These are phyloP conservation scores for Natrix natrix DNA, from an alignment of 2,797 vertebrate species.

Conservation along the genomic window DNA sequence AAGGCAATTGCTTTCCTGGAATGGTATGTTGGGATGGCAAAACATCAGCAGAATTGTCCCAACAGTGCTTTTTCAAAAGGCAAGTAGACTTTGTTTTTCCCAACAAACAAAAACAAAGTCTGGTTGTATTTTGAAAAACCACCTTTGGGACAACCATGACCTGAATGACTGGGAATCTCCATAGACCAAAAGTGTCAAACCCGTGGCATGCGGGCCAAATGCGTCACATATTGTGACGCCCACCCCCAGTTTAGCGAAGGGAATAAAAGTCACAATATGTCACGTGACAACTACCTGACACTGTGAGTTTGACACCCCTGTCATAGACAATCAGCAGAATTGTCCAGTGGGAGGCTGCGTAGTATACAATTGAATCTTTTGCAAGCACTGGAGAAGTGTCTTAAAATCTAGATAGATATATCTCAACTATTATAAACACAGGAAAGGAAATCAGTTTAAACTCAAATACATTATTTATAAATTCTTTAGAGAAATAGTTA, in stretches of 20 bases:
- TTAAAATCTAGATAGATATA: not conserved
- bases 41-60: not conserved
- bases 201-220: no score
- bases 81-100: no score
- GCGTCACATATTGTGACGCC: no score
- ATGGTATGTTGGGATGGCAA: not conserved
- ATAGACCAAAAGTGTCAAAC: no score
- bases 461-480: not conserved
- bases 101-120: no score
- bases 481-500: not conserved
- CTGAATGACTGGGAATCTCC: no score
- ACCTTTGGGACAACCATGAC: no score
- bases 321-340: not conserved
- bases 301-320: no score
- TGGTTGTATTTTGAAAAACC: no score
- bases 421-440: not conserved
- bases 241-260: no score
- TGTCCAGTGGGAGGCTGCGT: not conserved
- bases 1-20: not conserved
- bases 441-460: not conserved
- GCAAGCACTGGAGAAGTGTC: not conserved
- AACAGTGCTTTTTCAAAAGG: not conserved
- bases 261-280: no score
- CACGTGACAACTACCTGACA: no score
- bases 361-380: not conserved